These are phyloP conservation scores for Dorcus parallelipipedus DNA, from an alignment of 2,888 invertebrate genomes.

Conservation along the genomic window DNA sequence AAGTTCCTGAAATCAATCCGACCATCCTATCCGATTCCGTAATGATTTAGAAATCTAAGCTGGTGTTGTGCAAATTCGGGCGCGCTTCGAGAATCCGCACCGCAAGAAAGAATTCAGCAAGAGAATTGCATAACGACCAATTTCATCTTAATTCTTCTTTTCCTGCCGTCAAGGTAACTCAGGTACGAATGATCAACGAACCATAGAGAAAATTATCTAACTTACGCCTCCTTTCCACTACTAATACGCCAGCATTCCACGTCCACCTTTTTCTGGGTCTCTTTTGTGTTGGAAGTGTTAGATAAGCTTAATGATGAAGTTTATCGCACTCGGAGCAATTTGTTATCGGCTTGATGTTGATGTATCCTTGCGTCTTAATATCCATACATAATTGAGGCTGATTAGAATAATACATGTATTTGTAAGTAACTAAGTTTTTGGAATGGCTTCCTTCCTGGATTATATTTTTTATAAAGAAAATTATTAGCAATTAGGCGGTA, in stretches of 20 bases:
- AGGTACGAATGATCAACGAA: constrained; percentile 8
- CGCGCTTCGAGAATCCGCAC: not conserved
- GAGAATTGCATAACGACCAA: constrained; percentile 6
- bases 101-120: no score
- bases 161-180: constrained; percentile 10
- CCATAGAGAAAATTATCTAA: constrained; percentile 14
- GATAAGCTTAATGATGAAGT: not conserved
- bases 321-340: not conserved
- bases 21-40: no score
- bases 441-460: no score
- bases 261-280: not conserved
- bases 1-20: no score
- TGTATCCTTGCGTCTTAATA: no score
- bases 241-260: constrained; percentile 7
- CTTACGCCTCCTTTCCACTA: constrained; percentile 6
- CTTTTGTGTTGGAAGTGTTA: constrained; percentile 5
- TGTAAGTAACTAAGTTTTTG: no score
- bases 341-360: no score
- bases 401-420: no score
- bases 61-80: not conserved
- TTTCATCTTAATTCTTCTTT: constrained; percentile 12
- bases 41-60: no score
- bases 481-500: no score
- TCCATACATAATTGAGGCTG: no score
- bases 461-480: no score